phyloP scores from a whole-genome alignment of 2,113 vertebrate species.

The Camelus bactrianus region DNA sequence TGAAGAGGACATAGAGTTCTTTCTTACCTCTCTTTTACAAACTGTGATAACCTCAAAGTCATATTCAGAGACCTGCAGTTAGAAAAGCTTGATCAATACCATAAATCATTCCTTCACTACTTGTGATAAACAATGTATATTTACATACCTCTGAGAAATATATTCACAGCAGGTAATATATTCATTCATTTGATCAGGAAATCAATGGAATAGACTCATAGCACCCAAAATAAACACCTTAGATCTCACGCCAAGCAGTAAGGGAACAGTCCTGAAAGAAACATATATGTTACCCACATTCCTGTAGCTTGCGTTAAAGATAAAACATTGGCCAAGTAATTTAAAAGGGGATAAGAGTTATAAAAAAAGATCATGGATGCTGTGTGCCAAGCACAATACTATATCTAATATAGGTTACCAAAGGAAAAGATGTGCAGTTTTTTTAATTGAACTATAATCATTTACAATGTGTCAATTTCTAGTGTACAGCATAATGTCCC shows the following conservation, averaged over 20 bases:
- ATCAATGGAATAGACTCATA: neutral
- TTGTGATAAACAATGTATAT: neutral
- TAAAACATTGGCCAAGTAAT: neutral
- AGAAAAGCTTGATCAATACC: neutral
- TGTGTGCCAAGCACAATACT: neutral
- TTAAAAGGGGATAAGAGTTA: neutral
- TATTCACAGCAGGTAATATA: neutral
- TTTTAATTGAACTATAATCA: neutral
- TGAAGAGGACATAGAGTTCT: neutral
- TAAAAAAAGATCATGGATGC: neutral
- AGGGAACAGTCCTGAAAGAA: neutral
- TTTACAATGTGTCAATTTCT: too few relatives aligned
- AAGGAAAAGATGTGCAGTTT: neutral
- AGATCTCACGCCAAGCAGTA: neutral
- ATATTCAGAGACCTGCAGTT: neutral
- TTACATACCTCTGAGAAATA: neutral
- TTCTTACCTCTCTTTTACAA: neutral
- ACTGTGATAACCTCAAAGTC: neutral
- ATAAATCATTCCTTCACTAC: neutral
- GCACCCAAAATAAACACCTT: neutral
- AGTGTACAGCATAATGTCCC: too few relatives aligned
- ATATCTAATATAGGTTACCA: neutral
- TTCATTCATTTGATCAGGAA: neutral
- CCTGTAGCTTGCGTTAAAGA: neutral
- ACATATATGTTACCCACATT: neutral